phyloP scores from a whole-genome alignment of 2,888 invertebrate genomes.

The Dryobota labecula region DNA sequence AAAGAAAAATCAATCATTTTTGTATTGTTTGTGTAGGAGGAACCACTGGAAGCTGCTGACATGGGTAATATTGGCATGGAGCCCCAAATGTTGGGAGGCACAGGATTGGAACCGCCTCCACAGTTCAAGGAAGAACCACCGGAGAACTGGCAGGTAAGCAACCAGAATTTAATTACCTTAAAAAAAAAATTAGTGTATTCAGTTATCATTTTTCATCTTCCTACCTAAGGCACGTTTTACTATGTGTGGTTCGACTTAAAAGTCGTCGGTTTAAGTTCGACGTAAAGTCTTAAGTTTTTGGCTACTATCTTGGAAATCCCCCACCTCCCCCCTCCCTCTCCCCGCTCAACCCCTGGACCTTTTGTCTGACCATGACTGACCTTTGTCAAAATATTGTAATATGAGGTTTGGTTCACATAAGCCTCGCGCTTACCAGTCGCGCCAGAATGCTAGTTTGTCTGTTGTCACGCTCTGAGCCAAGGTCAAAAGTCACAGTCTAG shows the following conservation, averaged over 20 bases:
- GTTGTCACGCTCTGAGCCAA: not conserved
- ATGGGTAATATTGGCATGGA: slow-evolving; percentile 75
- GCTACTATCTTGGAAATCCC: not conserved
- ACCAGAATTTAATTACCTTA: not conserved
- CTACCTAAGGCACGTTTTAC: not conserved
- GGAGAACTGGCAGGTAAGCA: slow-evolving; percentile 87
- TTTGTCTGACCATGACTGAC: not conserved
- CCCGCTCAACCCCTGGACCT: no score
- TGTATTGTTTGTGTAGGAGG: slow-evolving; percentile 76
- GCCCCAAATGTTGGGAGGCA: slow-evolving; percentile 73
- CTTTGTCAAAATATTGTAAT: not conserved
- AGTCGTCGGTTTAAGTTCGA: no score
- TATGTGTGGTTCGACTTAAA: not conserved
- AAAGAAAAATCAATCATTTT: not conserved
- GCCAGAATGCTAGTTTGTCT: no score
- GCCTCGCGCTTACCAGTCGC: not conserved
- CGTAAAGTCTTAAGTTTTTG: not conserved
- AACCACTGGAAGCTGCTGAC: slow-evolving; percentile 84
- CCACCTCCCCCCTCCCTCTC: no score
- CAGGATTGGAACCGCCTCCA: slow-evolving; percentile 76
- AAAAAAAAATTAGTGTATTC: not conserved
- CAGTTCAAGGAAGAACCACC: slow-evolving; percentile 88
- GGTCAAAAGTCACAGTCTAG: not conserved
- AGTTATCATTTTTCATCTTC: not conserved
- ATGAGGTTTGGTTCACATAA: not conserved